phyloP scores from a whole-genome alignment of 1,140 invertebrate species.

The Sycophila sp. region DNA sequence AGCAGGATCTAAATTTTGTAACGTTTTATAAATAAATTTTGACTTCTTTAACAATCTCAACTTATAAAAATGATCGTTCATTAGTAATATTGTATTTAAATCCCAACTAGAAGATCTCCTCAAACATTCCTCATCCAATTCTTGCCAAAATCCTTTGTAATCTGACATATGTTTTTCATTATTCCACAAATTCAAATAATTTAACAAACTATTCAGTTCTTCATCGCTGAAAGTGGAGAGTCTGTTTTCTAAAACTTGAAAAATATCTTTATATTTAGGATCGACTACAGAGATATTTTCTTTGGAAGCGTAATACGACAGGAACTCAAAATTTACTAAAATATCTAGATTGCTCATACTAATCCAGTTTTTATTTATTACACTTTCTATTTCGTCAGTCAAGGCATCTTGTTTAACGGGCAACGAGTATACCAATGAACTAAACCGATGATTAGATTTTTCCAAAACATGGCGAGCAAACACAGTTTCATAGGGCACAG shows the following conservation, averaged over 20 bases:
- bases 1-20: slow-evolving; percentile 64
- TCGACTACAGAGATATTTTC: not conserved
- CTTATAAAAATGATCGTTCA: slow-evolving; percentile 66
- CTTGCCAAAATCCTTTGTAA: not conserved
- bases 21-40: slow-evolving; percentile 60
- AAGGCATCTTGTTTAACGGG: slow-evolving; percentile 6
- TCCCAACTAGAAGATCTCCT: slow-evolving; percentile 31
- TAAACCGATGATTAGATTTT: slow-evolving; percentile 1
- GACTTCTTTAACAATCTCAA: slow-evolving; percentile 55
- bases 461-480: slow-evolving; percentile 28
- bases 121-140: not conserved
- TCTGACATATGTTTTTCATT: not conserved
- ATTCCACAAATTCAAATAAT: slow-evolving; percentile 38
- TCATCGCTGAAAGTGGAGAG: not conserved
- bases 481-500: slow-evolving; percentile 2
- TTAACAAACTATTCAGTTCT: slow-evolving; percentile 38
- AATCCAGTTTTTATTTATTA: slow-evolving; percentile 36
- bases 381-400: slow-evolving; percentile 5
- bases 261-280: slow-evolving; percentile 46
- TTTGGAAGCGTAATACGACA: slow-evolving; percentile 37
- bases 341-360: slow-evolving; percentile 16
- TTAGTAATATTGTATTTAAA: slow-evolving; percentile 59
- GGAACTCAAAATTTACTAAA: slow-evolving; percentile 32
- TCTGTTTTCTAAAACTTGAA: slow-evolving; percentile 43
- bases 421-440: not conserved